Evolutionary conservation across 2,888 invertebrate species (phyloP), one percentile per base, ranked within the genome.

Genomic region (Drosophila vallismaia): DNA sequence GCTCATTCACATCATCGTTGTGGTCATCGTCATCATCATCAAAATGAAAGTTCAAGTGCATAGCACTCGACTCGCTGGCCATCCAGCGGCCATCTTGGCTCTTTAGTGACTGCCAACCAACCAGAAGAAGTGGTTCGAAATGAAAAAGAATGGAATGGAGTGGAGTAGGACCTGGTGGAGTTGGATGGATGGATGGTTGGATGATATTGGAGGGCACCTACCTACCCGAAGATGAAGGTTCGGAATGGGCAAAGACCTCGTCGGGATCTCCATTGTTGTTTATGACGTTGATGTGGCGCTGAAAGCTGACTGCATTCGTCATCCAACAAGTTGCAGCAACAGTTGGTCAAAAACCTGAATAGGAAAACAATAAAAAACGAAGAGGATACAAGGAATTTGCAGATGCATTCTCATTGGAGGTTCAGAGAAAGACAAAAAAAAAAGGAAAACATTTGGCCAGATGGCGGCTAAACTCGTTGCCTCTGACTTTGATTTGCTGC

Each of bases 301-400:
- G 77, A 42, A 54, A 71, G 70, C 38, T 69, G 71, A 60, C 70
- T 73, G 78, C 69, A 74, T 68, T 71, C 71, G 51, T 68, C 58
- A 74, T 59, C 70, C 86, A 85, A 79, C 83, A 83, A 86, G 83
- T 84, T 87, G 83, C 83, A 75, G 82, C 84, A 86, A 80, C 84
- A 81, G 82, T 82, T 86, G 84, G 81, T 51, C 74, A 29, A 48
- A 63, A 68, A 45, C 63, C 63, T 45, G 55, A 36, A 12, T 14
- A 28, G 19, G 38, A 31, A 48, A 51, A 54, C 44, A 44, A 54
- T 26, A 58, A 36, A 46, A 31, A 38, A 60, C 29, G 33, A 44
- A 49, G 40, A 42, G 40, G 40, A 54, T 54, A 19, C 19, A 74
- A 74, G 76, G 69, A 75, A 80, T 66, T 64, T 40, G 49, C 68